Conservation (phyloP, 2,113 vertebrate species). For the Pseudois nayaur region DNA sequence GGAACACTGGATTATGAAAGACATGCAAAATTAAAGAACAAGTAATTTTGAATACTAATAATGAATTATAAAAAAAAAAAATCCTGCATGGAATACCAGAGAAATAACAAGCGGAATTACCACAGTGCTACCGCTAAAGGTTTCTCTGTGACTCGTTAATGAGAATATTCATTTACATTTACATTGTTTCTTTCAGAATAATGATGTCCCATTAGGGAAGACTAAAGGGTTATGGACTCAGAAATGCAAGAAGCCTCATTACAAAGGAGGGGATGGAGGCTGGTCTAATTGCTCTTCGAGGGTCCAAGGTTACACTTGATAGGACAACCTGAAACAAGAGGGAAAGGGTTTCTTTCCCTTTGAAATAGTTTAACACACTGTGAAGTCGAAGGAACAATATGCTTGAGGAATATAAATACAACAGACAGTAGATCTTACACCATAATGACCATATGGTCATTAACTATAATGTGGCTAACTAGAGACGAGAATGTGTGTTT, state of each 20-base stretch:
- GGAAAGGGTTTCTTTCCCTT: constrained; percentile 90
- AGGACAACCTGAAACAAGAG: constrained; percentile 98
- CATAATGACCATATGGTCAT: constrained; percentile 96
- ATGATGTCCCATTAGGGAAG: constrained; percentile 99
- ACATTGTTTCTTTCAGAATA: constrained; percentile 99
- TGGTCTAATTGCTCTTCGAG: constrained; percentile 99
- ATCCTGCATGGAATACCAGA: constrained; percentile 89
- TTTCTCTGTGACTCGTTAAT: constrained; percentile 99
- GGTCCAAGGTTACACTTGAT: constrained; percentile 99
- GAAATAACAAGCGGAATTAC: constrained; percentile 94
- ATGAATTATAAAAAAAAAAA: constrained; percentile 93
- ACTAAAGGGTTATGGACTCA: constrained; percentile 99
- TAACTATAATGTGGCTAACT: constrained; percentile 93
- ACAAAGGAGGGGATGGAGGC: constrained; percentile 99
- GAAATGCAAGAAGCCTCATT: constrained; percentile 99
- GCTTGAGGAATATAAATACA: constrained; percentile 97
- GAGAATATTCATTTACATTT: constrained; percentile 99
- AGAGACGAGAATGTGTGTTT: constrained; percentile 88
- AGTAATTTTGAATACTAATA: constrained; percentile 94
- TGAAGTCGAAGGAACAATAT: constrained; percentile 98
- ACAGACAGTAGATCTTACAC: constrained; percentile 90
- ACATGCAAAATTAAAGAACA: constrained; percentile 95
- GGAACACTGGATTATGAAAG: constrained; percentile 87
- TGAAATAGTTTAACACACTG: constrained; percentile 94
- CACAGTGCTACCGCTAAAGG: constrained; percentile 91